These are phyloP conservation scores for Drosophila oshimai DNA, from an alignment of 1,140 invertebrate genomes.

Conservation along the genomic window DNA sequence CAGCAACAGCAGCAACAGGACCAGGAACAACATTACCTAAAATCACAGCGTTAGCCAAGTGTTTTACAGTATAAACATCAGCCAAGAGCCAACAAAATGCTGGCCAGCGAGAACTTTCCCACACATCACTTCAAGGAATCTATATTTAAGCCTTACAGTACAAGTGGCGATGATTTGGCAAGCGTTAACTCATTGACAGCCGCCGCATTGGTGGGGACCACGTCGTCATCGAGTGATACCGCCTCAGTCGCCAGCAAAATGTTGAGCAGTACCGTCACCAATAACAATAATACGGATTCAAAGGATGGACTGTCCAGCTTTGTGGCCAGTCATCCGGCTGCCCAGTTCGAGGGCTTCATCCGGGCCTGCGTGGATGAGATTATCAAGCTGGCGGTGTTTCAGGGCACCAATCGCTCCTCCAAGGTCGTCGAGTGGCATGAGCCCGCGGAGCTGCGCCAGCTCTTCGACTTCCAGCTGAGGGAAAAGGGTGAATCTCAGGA, in stretches of 20 bases:
- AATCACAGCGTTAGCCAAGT: slow-evolving; percentile 12
- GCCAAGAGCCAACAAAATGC: slow-evolving; percentile 67
- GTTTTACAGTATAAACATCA: slow-evolving; percentile 31
- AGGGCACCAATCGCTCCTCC: slow-evolving; percentile 87
- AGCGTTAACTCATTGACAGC: slow-evolving; percentile 22
- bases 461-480: slow-evolving; percentile 87
- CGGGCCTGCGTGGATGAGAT: slow-evolving; percentile 88
- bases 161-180: slow-evolving; percentile 65
- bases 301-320: slow-evolving; percentile 50
- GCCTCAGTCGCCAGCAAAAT: slow-evolving; percentile 52
- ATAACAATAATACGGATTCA: slow-evolving; percentile 27
- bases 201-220: slow-evolving; percentile 19
- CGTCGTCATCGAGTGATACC: slow-evolving; percentile 55
- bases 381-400: slow-evolving; percentile 89
- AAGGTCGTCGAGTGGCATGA: slow-evolving; percentile 90
- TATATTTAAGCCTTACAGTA: slow-evolving; percentile 79
- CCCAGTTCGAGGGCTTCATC: slow-evolving; percentile 88
- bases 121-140: slow-evolving; percentile 74
- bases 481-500: slow-evolving; percentile 86
- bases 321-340: slow-evolving; percentile 65
- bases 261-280: slow-evolving; percentile 25
- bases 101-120: slow-evolving; percentile 75
- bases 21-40: neutral
- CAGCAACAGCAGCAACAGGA: slow-evolving; percentile 11
- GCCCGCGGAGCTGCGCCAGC: slow-evolving; percentile 86